Base-by-base conservation (phyloP, 2,888 invertebrate species). In the Erebia epiphron region DNA sequence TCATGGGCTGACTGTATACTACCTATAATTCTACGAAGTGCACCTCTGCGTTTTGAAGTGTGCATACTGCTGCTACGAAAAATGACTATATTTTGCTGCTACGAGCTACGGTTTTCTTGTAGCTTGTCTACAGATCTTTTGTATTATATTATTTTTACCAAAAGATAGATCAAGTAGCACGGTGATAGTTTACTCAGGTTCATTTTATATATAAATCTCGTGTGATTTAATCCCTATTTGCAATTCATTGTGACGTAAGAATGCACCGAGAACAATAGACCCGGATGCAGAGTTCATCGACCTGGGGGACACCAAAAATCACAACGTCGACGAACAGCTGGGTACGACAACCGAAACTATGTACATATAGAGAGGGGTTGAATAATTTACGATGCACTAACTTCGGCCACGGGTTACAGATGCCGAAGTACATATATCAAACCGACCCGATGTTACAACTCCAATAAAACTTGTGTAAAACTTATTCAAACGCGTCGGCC, bases 351-450 rank as follows among this genome's bases (percentile, higher is more conserved):
- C 83, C 82, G 84, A 80, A 82, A 87, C 82, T 84, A 79, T 77
- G 82, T 84, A 79, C 77, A 76, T 76, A 84, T 84, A 83, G 82
- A 82, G 83, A 86, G 77, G 86, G 87, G 87, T 85, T 91, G 91
- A 91, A 91, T 91, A 91, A 91, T 91, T 91, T 91, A 91, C 89
- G 91, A 89, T 89, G 87, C 86, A 86, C 83, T 85, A 91, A 90
- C 86, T 91, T 89, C 78, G 82, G 82, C 85, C 86, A 78, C 87
- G 85, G 79, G 84, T 83, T 85, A 84, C 86, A 82, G 83, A 84
- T 81, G 83, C 84, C 79, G 78, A 74, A 77, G 82, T 88, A 86
- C 88, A 89, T 91, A 90, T 89, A 90, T 89, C 90, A 91, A 88
- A 85, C 82, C 82, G 82, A 80, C 80, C 84, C 86, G 83, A 89